phyloP scores from a whole-genome alignment of 2,888 invertebrate species.

The Pecten maximus region DNA sequence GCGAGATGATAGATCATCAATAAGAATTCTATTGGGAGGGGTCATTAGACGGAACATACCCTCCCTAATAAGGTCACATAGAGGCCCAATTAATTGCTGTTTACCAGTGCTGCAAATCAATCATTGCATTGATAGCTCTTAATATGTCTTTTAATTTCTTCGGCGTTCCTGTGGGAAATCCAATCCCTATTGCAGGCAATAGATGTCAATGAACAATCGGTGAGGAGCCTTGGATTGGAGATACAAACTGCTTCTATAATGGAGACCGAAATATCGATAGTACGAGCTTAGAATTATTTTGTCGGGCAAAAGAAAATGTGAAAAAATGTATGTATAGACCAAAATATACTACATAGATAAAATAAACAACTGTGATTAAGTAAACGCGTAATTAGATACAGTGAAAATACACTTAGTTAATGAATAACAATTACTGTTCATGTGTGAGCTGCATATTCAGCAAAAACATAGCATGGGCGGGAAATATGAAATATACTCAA shows the following conservation, averaged over 20 bases:
- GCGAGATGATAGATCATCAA: conserved; percentile 26
- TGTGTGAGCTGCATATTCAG: too few species aligned
- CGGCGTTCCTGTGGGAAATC: conserved; percentile 39
- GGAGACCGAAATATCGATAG: neutral
- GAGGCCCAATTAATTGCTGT: conserved; percentile 26
- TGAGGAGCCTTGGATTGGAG: neutral
- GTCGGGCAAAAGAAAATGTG: neutral
- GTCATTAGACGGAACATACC: conserved; percentile 24
- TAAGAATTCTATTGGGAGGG: conserved; percentile 20
- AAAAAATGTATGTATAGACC: too few species aligned
- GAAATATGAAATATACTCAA: too few species aligned
- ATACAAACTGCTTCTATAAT: neutral
- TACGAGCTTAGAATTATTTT: neutral
- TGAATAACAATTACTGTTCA: too few species aligned
- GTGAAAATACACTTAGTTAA: too few species aligned
- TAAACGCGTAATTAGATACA: too few species aligned
- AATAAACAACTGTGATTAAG: too few species aligned
- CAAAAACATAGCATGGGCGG: too few species aligned
- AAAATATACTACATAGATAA: too few species aligned
- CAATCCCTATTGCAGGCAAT: neutral
- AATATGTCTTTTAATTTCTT: conserved; percentile 44
- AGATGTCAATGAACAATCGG: conserved; percentile 3
- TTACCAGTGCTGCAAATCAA: conserved; percentile 28
- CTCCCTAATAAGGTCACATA: conserved; percentile 30
- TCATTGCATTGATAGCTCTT: conserved; percentile 34